phyloP scores from a whole-genome alignment of 2,113 vertebrate species.

The Onychorhynchus coronatus region DNA sequence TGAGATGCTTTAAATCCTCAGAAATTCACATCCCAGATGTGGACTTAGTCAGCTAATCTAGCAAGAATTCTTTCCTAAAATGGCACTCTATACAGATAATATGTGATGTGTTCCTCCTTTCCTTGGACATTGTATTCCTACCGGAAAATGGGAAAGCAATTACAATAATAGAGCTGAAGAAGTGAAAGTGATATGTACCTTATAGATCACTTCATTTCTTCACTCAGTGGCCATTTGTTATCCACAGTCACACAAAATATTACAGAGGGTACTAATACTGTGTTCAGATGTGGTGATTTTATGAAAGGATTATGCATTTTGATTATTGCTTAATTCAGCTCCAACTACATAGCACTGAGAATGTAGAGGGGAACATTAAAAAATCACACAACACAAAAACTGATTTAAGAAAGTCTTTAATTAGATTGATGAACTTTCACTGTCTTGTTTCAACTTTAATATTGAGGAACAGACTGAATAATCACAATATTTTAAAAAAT shows the following conservation, averaged over 20 bases:
- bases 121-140: background rate
- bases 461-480: background rate
- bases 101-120: background rate
- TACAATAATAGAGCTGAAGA: background rate
- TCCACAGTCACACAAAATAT: background rate
- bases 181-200: background rate
- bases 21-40: background rate
- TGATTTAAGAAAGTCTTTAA: conserved; percentile 32
- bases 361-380: background rate
- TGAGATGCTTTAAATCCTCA: background rate
- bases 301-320: background rate
- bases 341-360: background rate
- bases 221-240: background rate
- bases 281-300: background rate
- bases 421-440: background rate
- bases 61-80: background rate
- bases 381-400: background rate
- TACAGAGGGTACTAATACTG: background rate
- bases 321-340: background rate
- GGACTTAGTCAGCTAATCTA: background rate
- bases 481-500: background rate
- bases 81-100: background rate
- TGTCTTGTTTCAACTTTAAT: background rate
- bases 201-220: background rate
- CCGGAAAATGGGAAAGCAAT: background rate